Evolutionary conservation across 1,140 invertebrate genomes (phyloP).

Genomic region (Orius laevigatus): DNA sequence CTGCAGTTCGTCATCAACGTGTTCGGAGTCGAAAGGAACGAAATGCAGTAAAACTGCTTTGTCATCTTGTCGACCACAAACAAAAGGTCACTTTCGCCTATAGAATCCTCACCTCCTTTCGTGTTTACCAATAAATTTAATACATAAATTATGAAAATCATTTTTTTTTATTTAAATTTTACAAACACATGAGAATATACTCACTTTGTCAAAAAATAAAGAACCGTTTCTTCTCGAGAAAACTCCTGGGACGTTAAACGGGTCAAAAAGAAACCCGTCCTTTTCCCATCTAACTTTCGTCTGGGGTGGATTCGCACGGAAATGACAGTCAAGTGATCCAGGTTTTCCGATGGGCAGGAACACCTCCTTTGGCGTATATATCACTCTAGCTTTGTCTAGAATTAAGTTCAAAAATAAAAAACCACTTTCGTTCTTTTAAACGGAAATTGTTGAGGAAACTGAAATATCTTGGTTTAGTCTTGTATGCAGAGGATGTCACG

Average conservation of each 20-base stretch:
- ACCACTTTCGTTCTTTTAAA: neutral
- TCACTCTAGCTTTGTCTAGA: slow-evolving; percentile 80
- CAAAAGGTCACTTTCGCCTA: too few relatives aligned
- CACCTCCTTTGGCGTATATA: slow-evolving; percentile 72
- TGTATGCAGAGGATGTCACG: too few relatives aligned
- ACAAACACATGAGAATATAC: neutral
- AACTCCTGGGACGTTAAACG: slow-evolving; percentile 74
- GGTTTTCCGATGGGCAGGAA: slow-evolving; percentile 76
- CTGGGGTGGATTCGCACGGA: slow-evolving; percentile 80
- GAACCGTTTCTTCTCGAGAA: slow-evolving; percentile 76
- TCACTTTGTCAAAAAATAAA: slow-evolving; percentile 57
- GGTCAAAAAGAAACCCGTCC: slow-evolving; percentile 80
- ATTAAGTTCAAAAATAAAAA: slow-evolving; percentile 17
- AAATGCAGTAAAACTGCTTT: too few relatives aligned
- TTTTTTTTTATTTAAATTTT: too few relatives aligned
- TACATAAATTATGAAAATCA: too few relatives aligned
- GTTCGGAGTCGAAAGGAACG: too few relatives aligned
- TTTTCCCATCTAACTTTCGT: slow-evolving; percentile 90
- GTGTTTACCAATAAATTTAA: too few relatives aligned
- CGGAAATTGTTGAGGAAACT: too few relatives aligned
- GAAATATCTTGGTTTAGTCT: too few relatives aligned
- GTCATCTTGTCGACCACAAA: too few relatives aligned
- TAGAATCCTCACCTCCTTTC: too few relatives aligned
- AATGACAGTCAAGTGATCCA: slow-evolving; percentile 82
- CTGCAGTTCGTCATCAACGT: too few relatives aligned